Base-by-base conservation (phyloP, 2,113 vertebrate genomes). In the Centropristis striata region DNA sequence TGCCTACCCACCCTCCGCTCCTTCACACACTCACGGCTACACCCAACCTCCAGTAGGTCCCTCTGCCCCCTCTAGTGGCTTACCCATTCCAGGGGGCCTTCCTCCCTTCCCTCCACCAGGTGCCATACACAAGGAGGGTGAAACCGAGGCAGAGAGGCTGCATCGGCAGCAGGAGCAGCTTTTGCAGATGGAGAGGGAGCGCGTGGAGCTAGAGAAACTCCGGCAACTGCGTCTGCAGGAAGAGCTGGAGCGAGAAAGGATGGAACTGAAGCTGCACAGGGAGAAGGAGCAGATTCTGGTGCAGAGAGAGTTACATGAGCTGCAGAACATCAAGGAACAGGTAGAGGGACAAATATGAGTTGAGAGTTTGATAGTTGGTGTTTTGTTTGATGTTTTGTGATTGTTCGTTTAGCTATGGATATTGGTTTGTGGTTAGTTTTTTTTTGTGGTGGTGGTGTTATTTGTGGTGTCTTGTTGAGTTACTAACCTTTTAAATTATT, bases 251-350 rank as follows among this genome's bases (percentile, higher is more conserved):
- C 91, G 97, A 46, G 98, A 99, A 72, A 95, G 97, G 0, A 93
- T 95, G 0, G 98, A 99, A 87, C 90, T 99, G 72, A 97, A 99
- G 87, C 83, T 97, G 16, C 97, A 99, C 81, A 94, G 98, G 2
- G 98, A 99, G 84, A 98, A 99, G 77, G 98, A 99, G 84, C 97
- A 99, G 91, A 91, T 99, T 50, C 90, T 99, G 80, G 98, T 99
- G 84, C 97, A 99, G 75, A 95, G 97, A 80, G 98, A 99, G 88
- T 93, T 99, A 83, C 97, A 98, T 83, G 98, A 99, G 88, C 90
- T 99, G 82, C 98, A 99, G 85, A 98, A 90, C 87, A 99, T 99
- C 89, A 99, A 99, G 94, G 98, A 99, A 59, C 98, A 99, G n/a
- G 98, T 99, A 94, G 87, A 93, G 68, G 78, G 73, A 84, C 46